Evolutionary conservation across 2,888 invertebrate species (phyloP), one percentile per base, ranked within the genome.

Genomic region (Hedychridium roseum): DNA sequence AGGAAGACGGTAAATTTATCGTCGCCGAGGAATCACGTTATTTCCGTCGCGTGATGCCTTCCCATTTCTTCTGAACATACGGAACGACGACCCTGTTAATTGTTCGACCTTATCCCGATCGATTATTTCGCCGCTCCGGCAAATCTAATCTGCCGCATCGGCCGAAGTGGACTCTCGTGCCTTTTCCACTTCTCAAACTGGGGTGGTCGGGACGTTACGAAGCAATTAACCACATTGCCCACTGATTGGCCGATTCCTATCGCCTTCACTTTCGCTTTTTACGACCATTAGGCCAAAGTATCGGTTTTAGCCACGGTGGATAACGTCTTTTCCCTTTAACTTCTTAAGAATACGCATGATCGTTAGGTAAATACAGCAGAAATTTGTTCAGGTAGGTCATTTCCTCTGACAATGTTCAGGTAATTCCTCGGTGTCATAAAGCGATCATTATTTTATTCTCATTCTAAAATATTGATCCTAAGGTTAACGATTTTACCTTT

Each of bases 21-120:
- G 46, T 2, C 17, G 31, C 35, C 31, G 28, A 31, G 56, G 52
- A 56, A 57, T 53, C 53, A 49, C 44, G 35, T 52, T 45, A 41
- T 30, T 16, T 26, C 27, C 14, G 11, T 53, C 30, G 41, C 50
- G 23, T 47, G 50, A 57, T 53, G 35, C 41, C 40, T 28, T 38
- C 31, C 43, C 43, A 36, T 50, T 42, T 30, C 43, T 36, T 39
- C 38, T 4, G 41, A 21, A 28, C 23, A 32, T 46, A 56, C 43
- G 39, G 34, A 20, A 37, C 43, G 21, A 50, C 43, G 23, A 36
- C 17, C 50, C 32, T 44, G 51, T 56, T 51, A 51, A 57, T 36
- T 41, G 50, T 9, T 21, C 46, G 36, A 18, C 28, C 41, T 56
- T 43, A 46, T 56, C 37, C 38, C 6, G 27, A 39, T 57, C 46